Evolutionary conservation across 2,113 vertebrate genomes (phyloP).

Genomic region (Panthera leo): DNA sequence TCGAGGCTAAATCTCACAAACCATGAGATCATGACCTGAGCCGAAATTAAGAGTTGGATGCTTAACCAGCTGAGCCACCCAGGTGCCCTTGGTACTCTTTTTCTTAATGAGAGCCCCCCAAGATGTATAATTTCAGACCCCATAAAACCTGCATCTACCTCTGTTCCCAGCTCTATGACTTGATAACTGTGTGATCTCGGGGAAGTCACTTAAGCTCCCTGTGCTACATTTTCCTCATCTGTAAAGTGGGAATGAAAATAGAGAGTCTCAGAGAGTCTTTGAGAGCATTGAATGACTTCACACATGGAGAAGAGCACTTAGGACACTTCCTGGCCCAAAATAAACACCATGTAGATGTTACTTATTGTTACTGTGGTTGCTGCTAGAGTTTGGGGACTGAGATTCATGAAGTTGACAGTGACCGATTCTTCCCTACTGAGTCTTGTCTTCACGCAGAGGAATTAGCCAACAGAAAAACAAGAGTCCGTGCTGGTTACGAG

Average conservation of each 20-base stretch:
- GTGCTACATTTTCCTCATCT: not conserved
- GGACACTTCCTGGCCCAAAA: not conserved
- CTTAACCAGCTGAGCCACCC: no score
- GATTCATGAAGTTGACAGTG: not conserved
- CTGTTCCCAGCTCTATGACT: not conserved
- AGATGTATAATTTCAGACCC: not conserved
- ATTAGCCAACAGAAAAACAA: not conserved
- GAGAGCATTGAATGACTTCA: not conserved
- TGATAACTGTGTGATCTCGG: not conserved
- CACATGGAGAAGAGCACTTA: not conserved
- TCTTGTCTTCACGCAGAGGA: not conserved
- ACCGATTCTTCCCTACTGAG: not conserved
- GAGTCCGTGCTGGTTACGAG: not conserved
- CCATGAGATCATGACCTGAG: no score
- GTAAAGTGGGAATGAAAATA: not conserved
- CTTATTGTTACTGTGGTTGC: not conserved
- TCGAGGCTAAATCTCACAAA: no score
- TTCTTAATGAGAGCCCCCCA: not conserved
- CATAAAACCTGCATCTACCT: not conserved
- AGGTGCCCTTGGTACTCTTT: not conserved
- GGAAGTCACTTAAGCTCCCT: not conserved
- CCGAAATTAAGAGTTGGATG: no score
- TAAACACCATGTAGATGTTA: not conserved
- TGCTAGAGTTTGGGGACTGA: not conserved
- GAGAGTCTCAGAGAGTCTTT: not conserved